These are phyloP conservation scores for Sebastes flavidus DNA, from an alignment of 2,797 vertebrate species.

Conservation along the genomic window DNA sequence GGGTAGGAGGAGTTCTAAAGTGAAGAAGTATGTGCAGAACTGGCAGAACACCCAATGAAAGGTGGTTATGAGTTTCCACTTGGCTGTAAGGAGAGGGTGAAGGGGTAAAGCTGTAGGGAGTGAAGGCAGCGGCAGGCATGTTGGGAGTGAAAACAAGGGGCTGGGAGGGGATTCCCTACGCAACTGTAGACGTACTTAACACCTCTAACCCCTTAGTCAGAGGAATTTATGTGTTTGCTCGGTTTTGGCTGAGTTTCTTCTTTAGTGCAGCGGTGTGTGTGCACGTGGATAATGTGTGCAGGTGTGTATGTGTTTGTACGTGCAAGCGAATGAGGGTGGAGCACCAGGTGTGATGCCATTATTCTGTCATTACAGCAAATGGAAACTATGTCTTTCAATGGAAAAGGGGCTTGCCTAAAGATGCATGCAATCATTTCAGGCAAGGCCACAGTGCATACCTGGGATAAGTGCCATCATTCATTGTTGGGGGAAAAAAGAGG, in stretches of 20 bases:
- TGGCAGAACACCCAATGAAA: conserved; percentile 58
- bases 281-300: neutral
- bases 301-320: conserved; percentile 32
- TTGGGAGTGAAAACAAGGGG: conserved; percentile 8
- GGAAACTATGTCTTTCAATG: conserved; percentile 77
- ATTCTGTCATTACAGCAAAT: conserved; percentile 72
- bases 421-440: conserved; percentile 54
- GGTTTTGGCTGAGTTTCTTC: conserved; percentile 48
- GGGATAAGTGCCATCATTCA: conserved; percentile 52
- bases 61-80: conserved; percentile 53
- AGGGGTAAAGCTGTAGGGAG: conserved; percentile 4
- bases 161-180: conserved; percentile 60
- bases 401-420: conserved; percentile 74
- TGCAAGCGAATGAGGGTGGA: conserved; percentile 51
- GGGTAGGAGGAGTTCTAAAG: conserved; percentile 5
- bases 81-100: conserved; percentile 36
- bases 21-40: conserved; percentile 25
- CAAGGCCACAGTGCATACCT: conserved; percentile 59
- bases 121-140: neutral
- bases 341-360: conserved; percentile 78
- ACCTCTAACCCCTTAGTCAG: conserved; percentile 52
- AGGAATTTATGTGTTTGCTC: conserved; percentile 72
- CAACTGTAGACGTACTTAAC: conserved; percentile 52
- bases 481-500: conserved; percentile 2
- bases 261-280: conserved; percentile 25